Base-by-base conservation (phyloP, 2,113 vertebrate genomes). In the Lagopus muta region DNA sequence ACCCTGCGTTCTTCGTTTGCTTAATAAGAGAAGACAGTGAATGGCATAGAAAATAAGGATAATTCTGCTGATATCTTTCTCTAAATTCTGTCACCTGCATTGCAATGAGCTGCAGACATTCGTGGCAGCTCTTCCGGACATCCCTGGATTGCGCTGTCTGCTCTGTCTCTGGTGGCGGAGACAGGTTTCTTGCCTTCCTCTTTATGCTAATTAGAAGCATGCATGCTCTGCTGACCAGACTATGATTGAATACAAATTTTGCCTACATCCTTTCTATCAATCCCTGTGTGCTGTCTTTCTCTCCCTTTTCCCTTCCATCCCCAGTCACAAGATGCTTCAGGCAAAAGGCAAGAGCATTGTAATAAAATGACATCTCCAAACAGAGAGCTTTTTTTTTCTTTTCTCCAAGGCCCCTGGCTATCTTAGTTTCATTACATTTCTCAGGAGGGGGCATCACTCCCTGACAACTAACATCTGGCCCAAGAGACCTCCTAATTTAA, bases 391-490 rank as follows among this genome's bases (percentile, higher is more conserved):
- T 8, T 47, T 61, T 55, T 54, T 50, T 50, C n/a, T 69, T 48
- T 42, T 12, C 10, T 25, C 43, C 3, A 17, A 69, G 85, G 76
- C 60, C 42, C 18, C 84, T 15, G 69, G 94, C 95, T 95, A 69
- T 95, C 82, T 94, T 57, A 13, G 73, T 97, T 95, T 97, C 97
- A 98, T 97, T 97, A 97, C 76, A 25, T 50, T 66, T 97, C 97
- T 96, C 97, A 96, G 97, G 90, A 97, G 96, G 97, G 91, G 86
- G 95, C 88, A 96, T 96, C 88, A 54, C 92, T 94, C 87, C 95
- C 97, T 95, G 93, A 96, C 96, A 97, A 48, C 66, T 82, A 97
- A 96, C 97, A 98, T 98, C 97, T 98, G 97, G 96, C 96, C 94
- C 96, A 82, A 86, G 96, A 97, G 97, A 97, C 94, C 94, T 95